These are phyloP conservation scores for Chionodraco myersi DNA, from an alignment of 2,113 vertebrate genomes.

Conservation along the genomic window DNA sequence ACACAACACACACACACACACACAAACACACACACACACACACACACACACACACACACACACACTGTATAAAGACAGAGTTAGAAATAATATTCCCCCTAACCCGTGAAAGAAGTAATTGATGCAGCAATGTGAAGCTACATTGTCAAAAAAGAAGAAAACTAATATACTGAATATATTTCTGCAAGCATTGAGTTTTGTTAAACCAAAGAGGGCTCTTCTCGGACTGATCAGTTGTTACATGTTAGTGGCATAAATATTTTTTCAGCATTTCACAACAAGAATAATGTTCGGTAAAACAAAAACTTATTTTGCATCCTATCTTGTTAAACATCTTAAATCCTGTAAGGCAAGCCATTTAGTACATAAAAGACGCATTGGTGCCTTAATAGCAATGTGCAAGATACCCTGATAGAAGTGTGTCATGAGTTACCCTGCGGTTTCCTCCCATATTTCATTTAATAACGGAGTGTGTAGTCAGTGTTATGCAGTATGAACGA, in stretches of 20 bases:
- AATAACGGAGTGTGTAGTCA: neutral
- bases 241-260: too few species aligned
- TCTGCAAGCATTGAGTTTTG: neutral
- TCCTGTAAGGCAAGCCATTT: neutral
- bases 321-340: neutral
- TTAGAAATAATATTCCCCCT: slow-evolving; percentile 25
- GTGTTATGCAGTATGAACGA: neutral
- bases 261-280: too few species aligned
- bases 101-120: neutral
- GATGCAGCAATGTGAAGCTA: neutral
- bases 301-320: too few species aligned
- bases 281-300: too few species aligned
- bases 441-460: neutral
- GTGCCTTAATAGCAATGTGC: neutral
- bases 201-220: neutral
- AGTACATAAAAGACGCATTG: neutral
- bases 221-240: neutral
- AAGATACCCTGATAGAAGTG: neutral
- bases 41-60: slow-evolving; percentile 16
- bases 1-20: slow-evolving; percentile 11
- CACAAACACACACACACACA: slow-evolving; percentile 1
- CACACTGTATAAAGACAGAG: neutral
- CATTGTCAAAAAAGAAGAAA: neutral
- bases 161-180: too few species aligned
- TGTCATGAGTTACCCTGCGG: neutral